phyloP scores from a whole-genome alignment of 2,113 vertebrate genomes.

The Chamaetylas fuelleborni region DNA sequence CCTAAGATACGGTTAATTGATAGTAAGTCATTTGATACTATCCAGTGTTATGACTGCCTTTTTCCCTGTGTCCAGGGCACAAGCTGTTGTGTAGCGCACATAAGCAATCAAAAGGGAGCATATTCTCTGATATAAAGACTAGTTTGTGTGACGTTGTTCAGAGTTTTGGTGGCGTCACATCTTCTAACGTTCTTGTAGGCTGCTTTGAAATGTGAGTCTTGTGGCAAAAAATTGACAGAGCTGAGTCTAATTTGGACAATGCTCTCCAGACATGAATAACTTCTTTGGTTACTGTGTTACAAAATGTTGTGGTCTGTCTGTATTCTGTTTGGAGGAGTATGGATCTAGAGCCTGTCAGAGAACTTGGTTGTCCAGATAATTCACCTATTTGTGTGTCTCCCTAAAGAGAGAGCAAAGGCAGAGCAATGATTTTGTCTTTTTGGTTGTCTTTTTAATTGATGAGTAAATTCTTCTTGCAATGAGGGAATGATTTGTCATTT shows the following conservation, averaged over 20 bases:
- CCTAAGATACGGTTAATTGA: not conserved
- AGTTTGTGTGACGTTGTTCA: not conserved
- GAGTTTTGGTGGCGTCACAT: not conserved
- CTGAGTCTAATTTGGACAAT: not conserved
- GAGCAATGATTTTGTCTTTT: not conserved
- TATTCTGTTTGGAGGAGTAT: not conserved
- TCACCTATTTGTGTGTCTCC: rapidly evolving
- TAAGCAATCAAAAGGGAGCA: not conserved
- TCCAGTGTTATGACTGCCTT: not conserved
- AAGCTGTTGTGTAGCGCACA: not conserved
- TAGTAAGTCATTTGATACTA: not conserved
- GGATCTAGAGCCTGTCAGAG: not conserved
- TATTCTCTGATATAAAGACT: not conserved
- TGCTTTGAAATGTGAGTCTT: not conserved
- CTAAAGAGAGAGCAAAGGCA: not conserved
- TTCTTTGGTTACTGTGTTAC: not conserved
- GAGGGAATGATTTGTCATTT: not conserved
- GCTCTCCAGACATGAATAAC: not conserved
- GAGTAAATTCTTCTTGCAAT: not conserved
- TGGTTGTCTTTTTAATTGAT: not conserved
- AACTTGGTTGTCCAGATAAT: not conserved
- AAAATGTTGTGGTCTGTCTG: not conserved
- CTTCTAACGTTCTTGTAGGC: not conserved
- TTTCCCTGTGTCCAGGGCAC: not conserved
- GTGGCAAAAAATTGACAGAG: not conserved